phyloP scores from a whole-genome alignment of 2,797 vertebrate species.

The Tangara arthus region DNA sequence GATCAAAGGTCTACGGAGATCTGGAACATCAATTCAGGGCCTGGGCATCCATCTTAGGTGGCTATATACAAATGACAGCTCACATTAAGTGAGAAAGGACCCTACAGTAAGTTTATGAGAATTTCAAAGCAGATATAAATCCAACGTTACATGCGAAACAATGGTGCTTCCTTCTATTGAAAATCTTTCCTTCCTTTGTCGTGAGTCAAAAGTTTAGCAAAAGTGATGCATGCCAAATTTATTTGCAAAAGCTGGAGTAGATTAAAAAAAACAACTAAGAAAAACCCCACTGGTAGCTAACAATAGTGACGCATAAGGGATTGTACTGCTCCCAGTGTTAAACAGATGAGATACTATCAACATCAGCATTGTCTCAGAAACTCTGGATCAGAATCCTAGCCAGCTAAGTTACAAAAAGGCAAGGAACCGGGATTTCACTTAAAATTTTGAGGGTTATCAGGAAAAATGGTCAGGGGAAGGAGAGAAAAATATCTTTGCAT shows the following conservation, averaged over 20 bases:
- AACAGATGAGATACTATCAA: conserved; percentile 2
- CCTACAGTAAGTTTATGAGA: not conserved
- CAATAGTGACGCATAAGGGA: conserved; percentile 8
- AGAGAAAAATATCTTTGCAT: not conserved
- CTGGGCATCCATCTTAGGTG: not conserved
- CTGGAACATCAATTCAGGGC: not conserved
- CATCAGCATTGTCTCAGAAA: not conserved
- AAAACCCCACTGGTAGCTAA: not conserved
- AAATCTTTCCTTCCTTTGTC: conserved; percentile 68
- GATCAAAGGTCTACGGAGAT: conserved; percentile 40
- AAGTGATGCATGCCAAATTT: conserved; percentile 7
- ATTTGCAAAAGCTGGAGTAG: not conserved
- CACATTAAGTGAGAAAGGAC: not conserved
- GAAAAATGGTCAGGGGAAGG: not conserved
- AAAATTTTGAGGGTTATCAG: not conserved
- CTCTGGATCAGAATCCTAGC: not conserved
- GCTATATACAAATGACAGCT: not conserved
- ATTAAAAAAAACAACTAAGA: not conserved
- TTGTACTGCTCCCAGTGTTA: not conserved
- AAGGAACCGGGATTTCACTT: not conserved
- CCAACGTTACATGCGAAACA: conserved; percentile 26
- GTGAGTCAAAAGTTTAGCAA: conserved; percentile 52
- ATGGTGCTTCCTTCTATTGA: conserved; percentile 64
- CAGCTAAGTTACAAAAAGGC: not conserved
- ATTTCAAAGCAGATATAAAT: conserved; percentile 44